These are phyloP conservation scores for Artemia sinica DNA, from an alignment of 2,888 invertebrate genomes.

Conservation along the genomic window DNA sequence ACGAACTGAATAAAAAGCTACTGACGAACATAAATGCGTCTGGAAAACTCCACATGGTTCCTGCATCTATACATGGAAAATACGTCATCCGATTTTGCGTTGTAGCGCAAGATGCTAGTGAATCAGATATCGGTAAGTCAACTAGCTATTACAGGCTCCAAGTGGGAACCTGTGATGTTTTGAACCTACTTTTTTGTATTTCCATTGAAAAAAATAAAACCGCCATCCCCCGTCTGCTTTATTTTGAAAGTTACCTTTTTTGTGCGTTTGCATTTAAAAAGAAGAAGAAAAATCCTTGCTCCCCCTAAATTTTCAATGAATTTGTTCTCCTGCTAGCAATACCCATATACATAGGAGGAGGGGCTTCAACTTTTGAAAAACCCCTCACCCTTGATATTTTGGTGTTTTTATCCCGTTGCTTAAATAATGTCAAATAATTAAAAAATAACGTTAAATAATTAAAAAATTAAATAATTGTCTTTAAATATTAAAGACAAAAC, in stretches of 20 bases:
- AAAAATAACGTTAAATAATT: too few species aligned
- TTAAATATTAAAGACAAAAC: too few species aligned
- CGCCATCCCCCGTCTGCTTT: neutral
- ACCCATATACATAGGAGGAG: too few species aligned
- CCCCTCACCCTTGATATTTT: too few species aligned
- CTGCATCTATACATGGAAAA: conserved; percentile 53
- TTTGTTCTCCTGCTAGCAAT: too few species aligned
- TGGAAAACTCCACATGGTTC: conserved; percentile 70
- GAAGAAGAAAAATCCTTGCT: neutral
- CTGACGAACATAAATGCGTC: conserved; percentile 62
- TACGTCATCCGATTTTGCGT: conserved; percentile 65
- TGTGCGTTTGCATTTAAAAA: neutral
- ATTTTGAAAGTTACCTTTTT: neutral
- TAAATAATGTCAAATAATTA: too few species aligned
- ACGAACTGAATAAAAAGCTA: conserved; percentile 54
- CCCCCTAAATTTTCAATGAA: too few species aligned
- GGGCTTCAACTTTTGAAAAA: too few species aligned
- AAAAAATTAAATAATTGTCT: too few species aligned
- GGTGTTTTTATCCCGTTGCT: too few species aligned
- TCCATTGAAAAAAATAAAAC: neutral
- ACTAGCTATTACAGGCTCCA: neutral
- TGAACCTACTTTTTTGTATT: too few species aligned
- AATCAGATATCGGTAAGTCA: conserved; percentile 44
- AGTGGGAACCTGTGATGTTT: neutral
- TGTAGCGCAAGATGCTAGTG: conserved; percentile 54